Conservation (phyloP, 2,888 invertebrate genomes). For the Elysia crispata region DNA sequence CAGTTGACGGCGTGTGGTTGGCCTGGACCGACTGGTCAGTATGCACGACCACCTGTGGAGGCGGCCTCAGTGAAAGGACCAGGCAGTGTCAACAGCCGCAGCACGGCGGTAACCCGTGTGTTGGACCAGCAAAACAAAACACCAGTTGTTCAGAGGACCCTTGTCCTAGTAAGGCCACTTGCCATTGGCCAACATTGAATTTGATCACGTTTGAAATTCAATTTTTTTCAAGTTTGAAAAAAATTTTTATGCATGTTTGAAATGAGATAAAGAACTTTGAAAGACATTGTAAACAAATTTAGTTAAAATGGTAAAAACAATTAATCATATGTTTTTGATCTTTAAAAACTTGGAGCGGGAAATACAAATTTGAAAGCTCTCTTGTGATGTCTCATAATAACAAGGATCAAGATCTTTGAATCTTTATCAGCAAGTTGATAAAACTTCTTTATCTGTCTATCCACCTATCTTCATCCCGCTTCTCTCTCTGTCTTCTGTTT, state of each 20-base stretch:
- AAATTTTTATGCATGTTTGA: no score
- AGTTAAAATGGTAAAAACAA: no score
- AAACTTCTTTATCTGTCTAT: no score
- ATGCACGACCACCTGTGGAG: constrained; percentile 45
- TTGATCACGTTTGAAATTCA: not conserved
- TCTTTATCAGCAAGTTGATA: no score
- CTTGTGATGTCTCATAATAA: no score
- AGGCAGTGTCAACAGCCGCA: constrained; percentile 23
- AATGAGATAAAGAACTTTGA: no score
- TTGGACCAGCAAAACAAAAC: not conserved
- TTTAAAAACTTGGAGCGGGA: no score
- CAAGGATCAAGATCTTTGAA: no score
- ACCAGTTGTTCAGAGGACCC: not conserved
- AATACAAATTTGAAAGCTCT: no score
- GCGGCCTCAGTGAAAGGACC: constrained; percentile 14
- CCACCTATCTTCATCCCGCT: no score
- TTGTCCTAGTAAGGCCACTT: constrained; percentile 25
- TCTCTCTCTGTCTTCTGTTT: not conserved
- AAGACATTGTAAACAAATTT: no score
- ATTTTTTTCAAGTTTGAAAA: not conserved
- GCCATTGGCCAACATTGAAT: not conserved
- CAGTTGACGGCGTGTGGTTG: constrained; percentile 31
- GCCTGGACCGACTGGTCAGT: constrained; percentile 29
- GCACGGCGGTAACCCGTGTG: constrained; percentile 11
- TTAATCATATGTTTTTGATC: no score